These are phyloP conservation scores for Halocynthia aurantium DNA, from an alignment of 23 tunicate species.

Conservation along the genomic window DNA sequence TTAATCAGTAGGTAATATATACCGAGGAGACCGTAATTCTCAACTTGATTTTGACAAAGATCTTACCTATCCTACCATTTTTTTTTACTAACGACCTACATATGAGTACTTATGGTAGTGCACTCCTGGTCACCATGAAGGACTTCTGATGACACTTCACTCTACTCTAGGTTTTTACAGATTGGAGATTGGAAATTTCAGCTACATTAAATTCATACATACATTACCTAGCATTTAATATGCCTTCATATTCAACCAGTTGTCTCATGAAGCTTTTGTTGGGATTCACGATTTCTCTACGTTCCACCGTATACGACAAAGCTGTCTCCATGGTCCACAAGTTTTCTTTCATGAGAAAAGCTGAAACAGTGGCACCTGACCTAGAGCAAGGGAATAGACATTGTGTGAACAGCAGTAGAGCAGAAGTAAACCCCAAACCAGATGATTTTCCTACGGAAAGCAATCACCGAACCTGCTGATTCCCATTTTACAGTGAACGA, in stretches of 20 bases:
- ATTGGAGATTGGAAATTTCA: too few species aligned
- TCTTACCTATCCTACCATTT: too few species aligned
- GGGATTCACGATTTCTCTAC: constrained; percentile 63
- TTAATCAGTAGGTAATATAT: too few species aligned
- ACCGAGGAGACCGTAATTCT: too few species aligned
- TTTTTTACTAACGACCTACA: too few species aligned
- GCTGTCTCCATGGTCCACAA: constrained; percentile 57
- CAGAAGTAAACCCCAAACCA: not conserved
- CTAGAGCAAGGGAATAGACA: constrained; percentile 8
- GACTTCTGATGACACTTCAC: too few species aligned
- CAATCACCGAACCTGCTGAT: constrained; percentile 36
- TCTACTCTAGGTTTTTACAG: too few species aligned
- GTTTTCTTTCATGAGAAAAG: constrained; percentile 77
- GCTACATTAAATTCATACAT: not conserved
- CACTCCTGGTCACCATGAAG: too few species aligned
- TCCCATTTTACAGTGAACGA: constrained; percentile 98
- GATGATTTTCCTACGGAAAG: too few species aligned
- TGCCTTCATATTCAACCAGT: constrained; percentile 85
- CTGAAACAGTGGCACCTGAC: constrained; percentile 90
- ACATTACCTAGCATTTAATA: constrained; percentile 67
- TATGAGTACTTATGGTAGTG: too few species aligned
- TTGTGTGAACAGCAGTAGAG: not conserved
- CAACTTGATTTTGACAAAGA: too few species aligned
- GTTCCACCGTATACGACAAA: constrained; percentile 35
- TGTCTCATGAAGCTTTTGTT: constrained; percentile 69